A percentile compares a stretch with the other conserved stretches of the same genome.
Conservation (phyloP, 92 coral and sea anemone species). For the Metridium senile region DNA sequence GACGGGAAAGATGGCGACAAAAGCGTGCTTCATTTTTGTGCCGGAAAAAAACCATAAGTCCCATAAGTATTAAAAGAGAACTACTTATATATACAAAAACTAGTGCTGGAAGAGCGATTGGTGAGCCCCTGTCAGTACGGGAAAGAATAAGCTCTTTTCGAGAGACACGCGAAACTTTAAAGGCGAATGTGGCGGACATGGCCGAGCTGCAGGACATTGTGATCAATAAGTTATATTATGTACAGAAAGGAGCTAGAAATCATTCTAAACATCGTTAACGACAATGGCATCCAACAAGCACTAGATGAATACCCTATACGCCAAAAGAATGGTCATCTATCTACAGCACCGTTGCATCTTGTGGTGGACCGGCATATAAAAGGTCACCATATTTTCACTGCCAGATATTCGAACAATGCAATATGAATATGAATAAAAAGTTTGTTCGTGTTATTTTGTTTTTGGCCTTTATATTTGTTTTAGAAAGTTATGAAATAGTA, state of each 20-base stretch:
- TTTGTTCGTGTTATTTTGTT: too few species aligned
- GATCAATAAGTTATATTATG: background rate
- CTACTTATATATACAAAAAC: background rate
- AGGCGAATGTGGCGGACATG: background rate
- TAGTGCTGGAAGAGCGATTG: background rate
- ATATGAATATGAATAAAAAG: too few species aligned
- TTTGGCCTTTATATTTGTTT: too few species aligned
- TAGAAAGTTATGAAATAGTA: too few species aligned
- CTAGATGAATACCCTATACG: slow-evolving; percentile 19
- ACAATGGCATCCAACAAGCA: slow-evolving; percentile 3
- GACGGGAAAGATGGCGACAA: too few species aligned
- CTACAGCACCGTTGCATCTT: slow-evolving; percentile 10
- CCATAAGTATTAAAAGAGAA: too few species aligned
- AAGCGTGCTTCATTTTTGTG: too few species aligned
- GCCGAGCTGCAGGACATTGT: background rate
- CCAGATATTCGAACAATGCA: too few species aligned
- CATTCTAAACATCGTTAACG: slow-evolving; percentile 10
- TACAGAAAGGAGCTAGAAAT: slow-evolving; percentile 1
- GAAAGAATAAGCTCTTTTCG: slow-evolving; percentile 3
- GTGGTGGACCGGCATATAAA: slow-evolving; percentile 26
- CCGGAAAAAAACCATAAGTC: too few species aligned
- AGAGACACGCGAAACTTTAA: slow-evolving; percentile 8
- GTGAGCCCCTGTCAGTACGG: background rate
- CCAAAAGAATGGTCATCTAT: slow-evolving; percentile 28
- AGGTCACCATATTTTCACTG: slow-evolving; percentile 20